phyloP scores from a whole-genome alignment of 2,113 vertebrate genomes.

The Corythornis vintsioides region DNA sequence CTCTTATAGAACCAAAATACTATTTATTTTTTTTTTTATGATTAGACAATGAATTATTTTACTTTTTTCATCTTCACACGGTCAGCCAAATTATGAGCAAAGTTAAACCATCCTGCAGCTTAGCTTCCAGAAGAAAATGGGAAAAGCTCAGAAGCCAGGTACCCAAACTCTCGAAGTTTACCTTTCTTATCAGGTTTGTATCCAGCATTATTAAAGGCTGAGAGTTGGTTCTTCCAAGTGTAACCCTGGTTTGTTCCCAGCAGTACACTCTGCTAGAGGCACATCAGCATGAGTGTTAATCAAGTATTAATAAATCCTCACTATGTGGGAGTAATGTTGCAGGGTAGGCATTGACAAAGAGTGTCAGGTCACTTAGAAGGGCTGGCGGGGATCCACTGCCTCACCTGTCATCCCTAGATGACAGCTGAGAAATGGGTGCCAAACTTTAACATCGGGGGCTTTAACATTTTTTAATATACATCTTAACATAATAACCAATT shows the following conservation, averaged over 20 bases:
- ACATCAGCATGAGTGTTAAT: conserved; percentile 27
- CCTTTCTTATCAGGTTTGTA: neutral
- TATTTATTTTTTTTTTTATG: neutral
- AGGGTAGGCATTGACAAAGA: conserved; percentile 8
- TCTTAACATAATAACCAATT: neutral
- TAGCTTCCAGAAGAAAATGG: neutral
- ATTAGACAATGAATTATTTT: neutral
- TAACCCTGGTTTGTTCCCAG: neutral
- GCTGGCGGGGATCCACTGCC: neutral
- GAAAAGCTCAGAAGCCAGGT: neutral
- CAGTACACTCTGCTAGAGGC: neutral
- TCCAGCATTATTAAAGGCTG: neutral
- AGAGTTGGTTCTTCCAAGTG: neutral
- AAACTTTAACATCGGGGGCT: neutral
- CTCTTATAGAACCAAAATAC: neutral
- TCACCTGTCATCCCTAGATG: conserved; percentile 24
- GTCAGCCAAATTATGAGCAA: neutral
- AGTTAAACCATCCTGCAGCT: neutral
- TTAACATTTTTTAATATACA: neutral
- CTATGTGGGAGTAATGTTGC: neutral
- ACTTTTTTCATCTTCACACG: neutral
- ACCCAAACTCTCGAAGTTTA: neutral
- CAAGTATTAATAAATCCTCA: conserved; percentile 52
- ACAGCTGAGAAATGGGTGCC: neutral
- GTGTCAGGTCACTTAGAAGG: neutral